phyloP scores from a whole-genome alignment of 2,888 invertebrate genomes.

The Heliconius aoede region DNA sequence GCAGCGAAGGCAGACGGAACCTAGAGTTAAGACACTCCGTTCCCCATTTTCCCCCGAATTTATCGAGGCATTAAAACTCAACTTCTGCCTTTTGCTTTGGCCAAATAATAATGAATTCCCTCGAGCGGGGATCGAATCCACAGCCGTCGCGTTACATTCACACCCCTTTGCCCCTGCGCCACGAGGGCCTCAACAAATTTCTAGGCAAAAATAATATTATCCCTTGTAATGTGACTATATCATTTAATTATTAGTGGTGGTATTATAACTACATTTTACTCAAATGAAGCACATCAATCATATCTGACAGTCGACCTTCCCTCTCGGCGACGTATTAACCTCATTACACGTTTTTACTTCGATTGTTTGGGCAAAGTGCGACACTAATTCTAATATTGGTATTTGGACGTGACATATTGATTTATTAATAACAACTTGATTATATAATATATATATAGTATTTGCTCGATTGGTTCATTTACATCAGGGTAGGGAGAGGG shows the following conservation, averaged over 20 bases:
- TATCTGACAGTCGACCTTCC: constrained; percentile 27
- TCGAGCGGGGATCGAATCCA: no score
- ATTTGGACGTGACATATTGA: not conserved
- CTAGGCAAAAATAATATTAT: no score
- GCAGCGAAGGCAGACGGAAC: no score
- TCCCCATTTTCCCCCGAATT: no score
- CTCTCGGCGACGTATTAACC: constrained; percentile 24
- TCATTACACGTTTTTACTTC: constrained; percentile 25
- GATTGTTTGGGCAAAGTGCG: constrained; percentile 21
- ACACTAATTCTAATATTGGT: constrained; percentile 5
- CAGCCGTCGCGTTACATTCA: no score
- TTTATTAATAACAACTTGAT: not conserved
- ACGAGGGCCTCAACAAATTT: no score
- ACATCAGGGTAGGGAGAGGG: no score
- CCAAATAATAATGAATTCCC: no score
- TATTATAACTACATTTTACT: constrained; percentile 24
- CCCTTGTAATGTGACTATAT: not conserved
- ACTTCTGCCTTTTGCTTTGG: no score
- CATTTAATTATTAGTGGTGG: constrained; percentile 15
- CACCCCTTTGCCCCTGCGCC: no score
- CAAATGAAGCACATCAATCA: constrained; percentile 24
- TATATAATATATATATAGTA: not conserved
- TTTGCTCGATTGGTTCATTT: not conserved
- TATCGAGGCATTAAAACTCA: no score
- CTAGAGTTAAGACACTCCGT: no score